Percentiles rank a stretch among this genome's conserved stretches.
Evolutionary conservation across 2,113 vertebrate species (phyloP).

Genomic region (Caracal caracal): DNA sequence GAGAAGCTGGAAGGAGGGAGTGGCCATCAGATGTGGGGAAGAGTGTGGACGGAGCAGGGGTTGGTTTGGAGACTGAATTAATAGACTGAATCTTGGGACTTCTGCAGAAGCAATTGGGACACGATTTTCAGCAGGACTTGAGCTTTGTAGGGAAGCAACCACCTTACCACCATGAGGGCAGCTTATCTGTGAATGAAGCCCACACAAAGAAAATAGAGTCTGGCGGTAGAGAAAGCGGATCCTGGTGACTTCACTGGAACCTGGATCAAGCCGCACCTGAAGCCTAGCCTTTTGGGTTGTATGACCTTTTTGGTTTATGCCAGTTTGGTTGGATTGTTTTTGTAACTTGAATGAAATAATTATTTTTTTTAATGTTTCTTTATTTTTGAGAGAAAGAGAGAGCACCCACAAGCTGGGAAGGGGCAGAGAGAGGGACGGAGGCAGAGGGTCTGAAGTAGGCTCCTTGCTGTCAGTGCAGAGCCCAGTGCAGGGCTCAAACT

Average conservation of each 20-base stretch:
- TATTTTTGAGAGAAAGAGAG: too few relatives aligned
- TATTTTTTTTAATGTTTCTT: not conserved
- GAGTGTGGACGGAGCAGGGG: not conserved
- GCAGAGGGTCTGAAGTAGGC: too few relatives aligned
- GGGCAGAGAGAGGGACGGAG: too few relatives aligned
- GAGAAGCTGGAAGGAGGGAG: not conserved
- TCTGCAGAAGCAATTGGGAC: not conserved
- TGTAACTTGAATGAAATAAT: not conserved
- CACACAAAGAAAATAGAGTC: not conserved
- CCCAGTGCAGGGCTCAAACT: too few relatives aligned
- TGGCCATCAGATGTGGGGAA: not conserved
- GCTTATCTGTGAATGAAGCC: not conserved
- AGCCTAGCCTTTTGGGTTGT: not conserved
- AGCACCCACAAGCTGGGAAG: too few relatives aligned
- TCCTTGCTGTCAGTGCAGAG: too few relatives aligned
- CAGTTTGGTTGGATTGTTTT: not conserved
- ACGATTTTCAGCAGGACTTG: not conserved
- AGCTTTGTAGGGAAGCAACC: not conserved
- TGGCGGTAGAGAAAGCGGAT: not conserved
- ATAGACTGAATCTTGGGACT: not conserved
- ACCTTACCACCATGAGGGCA: not conserved
- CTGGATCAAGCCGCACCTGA: slow-evolving; percentile 20
- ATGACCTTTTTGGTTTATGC: not conserved
- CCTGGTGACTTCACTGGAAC: not conserved
- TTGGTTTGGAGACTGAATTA: not conserved